Evolutionary conservation across 1,140 invertebrate genomes (phyloP), one percentile per base, ranked within the genome.

Genomic region (Pogonus chalceus): DNA sequence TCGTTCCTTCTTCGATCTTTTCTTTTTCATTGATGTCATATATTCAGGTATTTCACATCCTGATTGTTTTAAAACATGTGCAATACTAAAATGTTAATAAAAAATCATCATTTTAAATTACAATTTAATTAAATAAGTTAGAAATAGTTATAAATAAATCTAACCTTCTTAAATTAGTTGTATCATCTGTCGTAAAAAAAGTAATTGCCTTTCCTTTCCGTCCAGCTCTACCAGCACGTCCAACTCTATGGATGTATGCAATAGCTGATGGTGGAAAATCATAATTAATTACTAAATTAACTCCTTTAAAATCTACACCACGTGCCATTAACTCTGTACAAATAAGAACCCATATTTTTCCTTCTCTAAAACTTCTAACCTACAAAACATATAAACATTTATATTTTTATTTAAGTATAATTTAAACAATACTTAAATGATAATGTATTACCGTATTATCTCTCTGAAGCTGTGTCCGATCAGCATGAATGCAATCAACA

Each of bases 221-320:
- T 12, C 90, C 93, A n/a, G 95, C 96, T 62, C 96, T 74, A 2
- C 96, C 96, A 0, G 95, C 96, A 55, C 96, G 74, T 24, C 93
- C 90, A 74, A 82, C 74, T 57, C 77, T 81, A 74, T 99, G 96
- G 60, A 99, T 89, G 64, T 99, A 99, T 16, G 90, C 88, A 54
- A 97, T 88, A 37, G 87, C 84, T 31, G 85, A 88, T 12, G 85
- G 82, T 23, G 96, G 96, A 66, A 98, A 93, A 75, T 99, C 96
- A 69, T 96, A 99, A 75, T 99, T 99, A 53, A 99, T 81, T 21
- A 99, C 94, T 2, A 98, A 73, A 76, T 95, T 96, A 20, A 99
- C 91, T 10, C 90, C 93, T 69, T 94, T 93, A 65, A 99, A 97
- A 74, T 99, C 96, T 58, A 99, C 92, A 62, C 96, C 96, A 61